Evolutionary conservation across 2,797 vertebrate genomes (phyloP).

Genomic region (Erithacus rubecula): DNA sequence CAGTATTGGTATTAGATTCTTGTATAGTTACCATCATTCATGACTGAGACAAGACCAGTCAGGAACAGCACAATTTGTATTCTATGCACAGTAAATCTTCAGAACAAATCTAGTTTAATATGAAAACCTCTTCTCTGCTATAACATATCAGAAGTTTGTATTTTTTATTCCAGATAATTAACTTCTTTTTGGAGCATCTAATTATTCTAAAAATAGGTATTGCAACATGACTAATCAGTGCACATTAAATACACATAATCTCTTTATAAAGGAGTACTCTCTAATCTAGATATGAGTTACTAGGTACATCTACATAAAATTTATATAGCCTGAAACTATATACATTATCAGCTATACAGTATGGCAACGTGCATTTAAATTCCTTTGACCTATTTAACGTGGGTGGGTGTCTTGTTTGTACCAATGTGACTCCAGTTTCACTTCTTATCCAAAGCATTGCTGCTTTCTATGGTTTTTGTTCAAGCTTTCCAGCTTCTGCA

Average conservation of each 20-base stretch:
- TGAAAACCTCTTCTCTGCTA: not conserved
- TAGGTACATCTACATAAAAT: not conserved
- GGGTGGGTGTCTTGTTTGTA: not conserved
- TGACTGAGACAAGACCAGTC: not conserved
- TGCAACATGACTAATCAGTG: not conserved
- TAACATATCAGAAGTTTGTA: not conserved
- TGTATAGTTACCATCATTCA: not conserved
- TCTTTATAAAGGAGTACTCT: not conserved
- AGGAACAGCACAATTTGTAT: not conserved
- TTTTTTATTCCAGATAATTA: not conserved
- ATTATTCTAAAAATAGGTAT: not conserved
- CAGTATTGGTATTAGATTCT: not conserved
- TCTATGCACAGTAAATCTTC: not conserved
- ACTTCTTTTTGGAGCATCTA: not conserved
- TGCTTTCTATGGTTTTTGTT: not conserved
- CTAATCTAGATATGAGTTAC: not conserved
- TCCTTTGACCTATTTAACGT: not conserved
- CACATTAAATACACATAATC: not conserved
- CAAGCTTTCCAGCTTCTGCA: not conserved
- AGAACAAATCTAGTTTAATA: not conserved
- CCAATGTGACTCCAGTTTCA: not conserved
- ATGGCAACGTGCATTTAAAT: not conserved
- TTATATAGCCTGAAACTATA: not conserved
- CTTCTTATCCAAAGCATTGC: not conserved
- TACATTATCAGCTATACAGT: not conserved